Evolutionary conservation across 2,113 vertebrate genomes (phyloP).

Genomic region (Myiagra hebetior): DNA sequence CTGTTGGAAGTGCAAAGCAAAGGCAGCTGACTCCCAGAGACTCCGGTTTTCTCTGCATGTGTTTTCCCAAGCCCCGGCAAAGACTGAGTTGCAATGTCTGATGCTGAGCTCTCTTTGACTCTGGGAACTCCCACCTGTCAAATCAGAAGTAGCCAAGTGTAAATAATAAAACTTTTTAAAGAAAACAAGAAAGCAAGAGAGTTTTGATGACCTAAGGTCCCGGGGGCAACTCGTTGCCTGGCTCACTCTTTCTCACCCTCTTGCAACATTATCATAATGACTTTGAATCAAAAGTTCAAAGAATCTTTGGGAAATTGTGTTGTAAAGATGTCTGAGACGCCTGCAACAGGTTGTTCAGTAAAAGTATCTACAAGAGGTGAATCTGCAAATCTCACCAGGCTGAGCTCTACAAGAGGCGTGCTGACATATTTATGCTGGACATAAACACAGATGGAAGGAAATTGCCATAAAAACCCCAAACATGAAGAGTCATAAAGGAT

Average conservation of each 20-base stretch:
- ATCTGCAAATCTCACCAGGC: background rate
- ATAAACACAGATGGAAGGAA: background rate
- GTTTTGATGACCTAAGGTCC: background rate
- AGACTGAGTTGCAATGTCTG: background rate
- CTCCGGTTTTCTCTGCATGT: background rate
- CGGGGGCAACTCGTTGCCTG: background rate
- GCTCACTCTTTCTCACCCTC: background rate
- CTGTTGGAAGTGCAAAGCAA: background rate
- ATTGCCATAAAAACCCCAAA: background rate
- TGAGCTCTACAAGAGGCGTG: background rate
- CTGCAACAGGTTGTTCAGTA: background rate
- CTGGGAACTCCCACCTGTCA: background rate
- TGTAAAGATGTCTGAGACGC: background rate
- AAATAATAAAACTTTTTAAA: background rate
- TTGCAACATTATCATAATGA: background rate
- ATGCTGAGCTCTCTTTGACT: background rate
- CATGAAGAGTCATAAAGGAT: background rate
- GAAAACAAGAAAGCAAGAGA: background rate
- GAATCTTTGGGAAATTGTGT: background rate
- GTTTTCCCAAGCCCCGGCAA: background rate
- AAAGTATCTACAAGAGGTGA: background rate
- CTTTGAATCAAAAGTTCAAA: background rate
- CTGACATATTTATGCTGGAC: background rate
- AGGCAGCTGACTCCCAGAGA: background rate
- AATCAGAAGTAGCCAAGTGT: background rate